Percentiles rank a stretch among this genome's conserved stretches.
These are phyloP conservation scores for Littorina saxatilis DNA, from an alignment of 1,140 invertebrate genomes.

Conservation along the genomic window DNA sequence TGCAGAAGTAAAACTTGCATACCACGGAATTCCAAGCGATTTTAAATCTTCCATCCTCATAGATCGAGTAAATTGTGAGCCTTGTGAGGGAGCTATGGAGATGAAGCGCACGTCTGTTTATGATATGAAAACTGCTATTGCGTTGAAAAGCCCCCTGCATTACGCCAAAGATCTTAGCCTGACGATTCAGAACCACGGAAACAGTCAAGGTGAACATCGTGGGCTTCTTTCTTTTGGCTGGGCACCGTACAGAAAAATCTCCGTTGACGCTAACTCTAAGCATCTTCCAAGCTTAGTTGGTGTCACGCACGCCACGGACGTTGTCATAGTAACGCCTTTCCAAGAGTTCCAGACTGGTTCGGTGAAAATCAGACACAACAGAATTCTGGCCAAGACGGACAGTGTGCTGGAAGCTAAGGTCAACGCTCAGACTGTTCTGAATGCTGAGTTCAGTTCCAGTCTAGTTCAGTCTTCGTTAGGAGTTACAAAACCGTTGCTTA, in stretches of 20 bases:
- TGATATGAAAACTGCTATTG: not conserved
- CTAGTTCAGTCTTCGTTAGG: not conserved
- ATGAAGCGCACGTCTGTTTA: not conserved
- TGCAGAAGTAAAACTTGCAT: not conserved
- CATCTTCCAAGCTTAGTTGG: not conserved
- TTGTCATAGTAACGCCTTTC: conserved; percentile 6
- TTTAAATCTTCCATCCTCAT: not conserved
- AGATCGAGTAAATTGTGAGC: not conserved
- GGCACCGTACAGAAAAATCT: conserved; percentile 16
- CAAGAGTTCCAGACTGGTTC: not conserved
- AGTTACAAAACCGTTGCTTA: not conserved
- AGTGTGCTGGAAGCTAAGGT: not conserved
- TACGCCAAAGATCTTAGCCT: not conserved
- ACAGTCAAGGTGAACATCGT: not conserved
- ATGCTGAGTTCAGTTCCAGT: not conserved
- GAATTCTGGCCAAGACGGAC: not conserved
- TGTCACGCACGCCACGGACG: not conserved
- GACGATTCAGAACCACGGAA: not conserved
- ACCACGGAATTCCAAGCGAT: not conserved
- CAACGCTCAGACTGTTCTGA: not conserved
- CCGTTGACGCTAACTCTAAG: not conserved
- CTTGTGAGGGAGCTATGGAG: not conserved
- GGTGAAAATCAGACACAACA: not conserved
- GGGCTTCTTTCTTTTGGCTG: not conserved
- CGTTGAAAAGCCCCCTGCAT: not conserved